These are phyloP conservation scores for Leucosticte australis DNA, from an alignment of 2,113 vertebrate genomes.

Conservation along the genomic window DNA sequence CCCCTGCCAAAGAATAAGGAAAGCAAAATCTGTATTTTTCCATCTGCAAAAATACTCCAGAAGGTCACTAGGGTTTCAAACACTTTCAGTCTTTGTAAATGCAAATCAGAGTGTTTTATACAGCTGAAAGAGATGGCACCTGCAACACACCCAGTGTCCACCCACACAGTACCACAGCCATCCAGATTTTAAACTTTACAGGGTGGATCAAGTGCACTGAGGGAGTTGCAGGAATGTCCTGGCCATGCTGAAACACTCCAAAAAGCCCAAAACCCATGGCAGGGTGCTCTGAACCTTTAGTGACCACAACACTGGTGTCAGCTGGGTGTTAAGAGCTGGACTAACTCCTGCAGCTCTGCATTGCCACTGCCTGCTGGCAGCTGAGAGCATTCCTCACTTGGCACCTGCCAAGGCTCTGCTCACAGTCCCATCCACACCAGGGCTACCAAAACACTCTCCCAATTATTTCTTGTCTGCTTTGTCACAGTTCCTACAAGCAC, in stretches of 20 bases:
- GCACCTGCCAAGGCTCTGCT: not conserved
- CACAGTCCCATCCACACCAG: not conserved
- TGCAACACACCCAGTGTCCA: rapidly evolving
- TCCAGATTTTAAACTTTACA: not conserved
- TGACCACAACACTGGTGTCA: not conserved
- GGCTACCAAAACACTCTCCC: not conserved
- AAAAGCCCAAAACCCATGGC: rapidly evolving
- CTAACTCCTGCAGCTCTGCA: not conserved
- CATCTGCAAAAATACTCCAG: not conserved
- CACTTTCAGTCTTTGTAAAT: not conserved
- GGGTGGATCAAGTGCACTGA: rapidly evolving
- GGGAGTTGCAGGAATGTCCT: not conserved
- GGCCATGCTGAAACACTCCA: not conserved
- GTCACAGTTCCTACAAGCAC: not conserved
- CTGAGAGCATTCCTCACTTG: not conserved
- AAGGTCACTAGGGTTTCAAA: not conserved
- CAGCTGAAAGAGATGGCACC: not conserved
- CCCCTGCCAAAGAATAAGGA: not conserved
- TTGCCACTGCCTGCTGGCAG: not conserved
- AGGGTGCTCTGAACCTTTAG: not conserved
- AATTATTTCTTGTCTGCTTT: not conserved
- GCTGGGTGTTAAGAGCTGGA: not conserved
- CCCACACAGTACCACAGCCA: not conserved
- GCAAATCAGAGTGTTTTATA: not conserved
- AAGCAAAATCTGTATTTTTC: not conserved